These are phyloP conservation scores for Drosophila stalkeri DNA, from an alignment of 2,888 invertebrate genomes.

Conservation along the genomic window DNA sequence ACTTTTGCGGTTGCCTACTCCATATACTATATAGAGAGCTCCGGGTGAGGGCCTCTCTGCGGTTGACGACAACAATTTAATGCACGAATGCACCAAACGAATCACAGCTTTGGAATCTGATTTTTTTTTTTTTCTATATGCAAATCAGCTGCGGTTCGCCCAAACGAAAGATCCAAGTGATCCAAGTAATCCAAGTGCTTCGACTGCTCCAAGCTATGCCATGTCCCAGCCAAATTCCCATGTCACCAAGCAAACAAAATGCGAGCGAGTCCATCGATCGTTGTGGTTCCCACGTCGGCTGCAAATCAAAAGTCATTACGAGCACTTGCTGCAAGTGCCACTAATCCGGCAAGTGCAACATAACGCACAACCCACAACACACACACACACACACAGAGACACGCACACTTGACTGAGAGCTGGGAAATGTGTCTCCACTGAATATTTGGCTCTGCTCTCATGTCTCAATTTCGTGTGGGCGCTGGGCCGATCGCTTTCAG, in stretches of 20 bases:
- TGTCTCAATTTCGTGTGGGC: constrained; percentile 76
- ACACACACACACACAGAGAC: constrained; percentile 27
- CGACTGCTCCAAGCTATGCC: constrained; percentile 8
- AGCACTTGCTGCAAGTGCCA: constrained; percentile 67
- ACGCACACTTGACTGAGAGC: constrained; percentile 45
- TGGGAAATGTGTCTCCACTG: constrained; percentile 49
- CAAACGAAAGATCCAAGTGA: constrained; percentile 20
- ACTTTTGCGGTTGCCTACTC: constrained; percentile 42
- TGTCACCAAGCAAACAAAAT: constrained; percentile 53
- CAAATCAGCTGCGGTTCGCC: constrained; percentile 59
- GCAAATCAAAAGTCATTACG: constrained; percentile 81
- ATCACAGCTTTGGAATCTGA: constrained; percentile 52
- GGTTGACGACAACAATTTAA: constrained; percentile 70
- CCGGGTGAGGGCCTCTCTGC: constrained; percentile 43
- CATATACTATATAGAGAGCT: constrained; percentile 12
- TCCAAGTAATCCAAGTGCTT: not conserved
- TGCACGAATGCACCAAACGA: constrained; percentile 69
- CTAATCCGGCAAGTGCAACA: constrained; percentile 71
- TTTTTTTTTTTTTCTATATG: constrained; percentile 54
- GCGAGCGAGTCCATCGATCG: constrained; percentile 29
- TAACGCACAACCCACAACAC: constrained; percentile 52
- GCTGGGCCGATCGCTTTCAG: constrained; percentile 65
- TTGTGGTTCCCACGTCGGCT: constrained; percentile 61
- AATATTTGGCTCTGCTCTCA: constrained; percentile 19
- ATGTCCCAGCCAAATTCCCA: constrained; percentile 36